Percentiles rank a stretch among this genome's conserved stretches.
phyloP scores from a whole-genome alignment of 2,797 vertebrate species.

The Alosa sapidissima region DNA sequence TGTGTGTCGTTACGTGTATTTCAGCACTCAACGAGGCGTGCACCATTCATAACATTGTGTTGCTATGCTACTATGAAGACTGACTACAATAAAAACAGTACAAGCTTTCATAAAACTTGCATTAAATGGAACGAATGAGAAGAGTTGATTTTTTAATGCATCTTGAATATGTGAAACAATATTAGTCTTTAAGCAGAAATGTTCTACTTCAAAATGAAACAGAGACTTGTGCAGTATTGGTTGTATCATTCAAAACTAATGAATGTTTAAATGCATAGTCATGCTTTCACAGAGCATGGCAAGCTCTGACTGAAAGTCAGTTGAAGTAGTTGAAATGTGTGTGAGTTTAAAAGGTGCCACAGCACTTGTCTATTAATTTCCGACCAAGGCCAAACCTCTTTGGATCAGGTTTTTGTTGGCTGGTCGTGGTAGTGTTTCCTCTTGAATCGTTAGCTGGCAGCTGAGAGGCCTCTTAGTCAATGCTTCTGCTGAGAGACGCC shows the following conservation, averaged over 20 bases:
- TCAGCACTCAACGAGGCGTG: neutral
- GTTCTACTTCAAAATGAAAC: neutral
- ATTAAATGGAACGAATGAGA: neutral
- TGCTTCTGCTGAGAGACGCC: neutral
- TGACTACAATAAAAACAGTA: neutral
- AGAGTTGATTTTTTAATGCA: neutral
- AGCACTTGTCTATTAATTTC: neutral
- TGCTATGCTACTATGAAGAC: neutral
- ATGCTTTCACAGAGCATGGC: neutral
- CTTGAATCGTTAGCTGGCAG: conserved; percentile 5
- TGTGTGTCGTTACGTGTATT: neutral
- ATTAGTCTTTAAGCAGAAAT: neutral
- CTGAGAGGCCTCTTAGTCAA: neutral
- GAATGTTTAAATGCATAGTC: neutral
- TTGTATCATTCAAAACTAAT: neutral
- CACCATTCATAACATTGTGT: neutral
- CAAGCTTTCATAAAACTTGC: neutral
- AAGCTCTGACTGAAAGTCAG: neutral
- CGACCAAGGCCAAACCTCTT: neutral
- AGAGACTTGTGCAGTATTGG: neutral
- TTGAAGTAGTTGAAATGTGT: neutral
- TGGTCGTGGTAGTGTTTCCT: neutral
- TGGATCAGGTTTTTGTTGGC: neutral
- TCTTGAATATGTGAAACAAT: neutral
- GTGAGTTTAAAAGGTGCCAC: neutral